These are phyloP conservation scores for Setipinna tenuifilis DNA, from an alignment of 2,797 vertebrate species.

Conservation along the genomic window DNA sequence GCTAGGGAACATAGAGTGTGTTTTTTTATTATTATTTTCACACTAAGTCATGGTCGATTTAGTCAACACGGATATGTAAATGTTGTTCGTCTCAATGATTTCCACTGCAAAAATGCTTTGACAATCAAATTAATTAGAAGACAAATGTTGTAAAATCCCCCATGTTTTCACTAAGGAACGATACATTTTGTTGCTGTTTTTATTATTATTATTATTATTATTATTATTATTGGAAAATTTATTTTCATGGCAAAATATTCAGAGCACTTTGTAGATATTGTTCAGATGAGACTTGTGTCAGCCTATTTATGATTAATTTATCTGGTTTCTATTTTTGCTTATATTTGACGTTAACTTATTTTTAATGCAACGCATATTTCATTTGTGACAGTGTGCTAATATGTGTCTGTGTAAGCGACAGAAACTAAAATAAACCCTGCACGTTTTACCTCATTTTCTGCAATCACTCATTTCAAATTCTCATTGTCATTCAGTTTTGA, in stretches of 20 bases:
- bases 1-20: constrained; percentile 48
- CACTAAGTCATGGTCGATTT: constrained; percentile 64
- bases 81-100: constrained; percentile 63
- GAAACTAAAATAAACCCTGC: constrained; percentile 90
- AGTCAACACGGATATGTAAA: constrained; percentile 66
- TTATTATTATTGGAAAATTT: constrained; percentile 55
- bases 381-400: constrained; percentile 83
- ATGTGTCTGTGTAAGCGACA: constrained; percentile 89
- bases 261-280: constrained; percentile 82
- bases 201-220: constrained; percentile 57
- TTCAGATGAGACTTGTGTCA: constrained; percentile 64
- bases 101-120: constrained; percentile 84
- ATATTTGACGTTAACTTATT: constrained; percentile 75
- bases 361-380: constrained; percentile 66
- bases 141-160: constrained; percentile 56
- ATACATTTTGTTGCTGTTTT: constrained; percentile 42
- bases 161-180: constrained; percentile 55
- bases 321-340: constrained; percentile 52
- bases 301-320: constrained; percentile 71
- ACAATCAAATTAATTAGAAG: constrained; percentile 83
- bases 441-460: constrained; percentile 86
- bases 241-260: constrained; percentile 56
- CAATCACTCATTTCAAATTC: constrained; percentile 1
- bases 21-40: constrained; percentile 46
- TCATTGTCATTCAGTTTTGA: not conserved